A percentile compares a stretch with the other conserved stretches of the same genome.
Evolutionary conservation across 1,140 invertebrate genomes (phyloP).

Genomic region (Meteorus sp.): DNA sequence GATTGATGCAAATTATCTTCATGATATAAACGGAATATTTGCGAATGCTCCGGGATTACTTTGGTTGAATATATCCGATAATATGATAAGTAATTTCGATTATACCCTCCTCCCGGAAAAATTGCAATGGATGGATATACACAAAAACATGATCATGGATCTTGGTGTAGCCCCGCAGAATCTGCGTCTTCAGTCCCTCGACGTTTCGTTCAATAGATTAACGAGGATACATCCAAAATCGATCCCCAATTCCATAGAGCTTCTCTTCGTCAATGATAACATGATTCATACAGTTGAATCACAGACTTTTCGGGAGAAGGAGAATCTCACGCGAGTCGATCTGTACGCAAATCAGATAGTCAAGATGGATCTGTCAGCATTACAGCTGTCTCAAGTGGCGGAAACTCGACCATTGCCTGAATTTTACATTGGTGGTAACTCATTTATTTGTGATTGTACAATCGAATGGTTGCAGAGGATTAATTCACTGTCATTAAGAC

Average conservation of each 20-base stretch:
- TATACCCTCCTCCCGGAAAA: conserved; percentile 76
- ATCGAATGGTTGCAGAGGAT: conserved; percentile 87
- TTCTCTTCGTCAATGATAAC: conserved; percentile 83
- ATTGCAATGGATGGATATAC: conserved; percentile 81
- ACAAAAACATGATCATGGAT: conserved; percentile 76
- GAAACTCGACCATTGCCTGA: conserved; percentile 70
- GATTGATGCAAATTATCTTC: conserved; percentile 76
- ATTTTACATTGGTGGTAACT: conserved; percentile 85
- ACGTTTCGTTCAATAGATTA: conserved; percentile 80
- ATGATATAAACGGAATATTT: conserved; percentile 77
- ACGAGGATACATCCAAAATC: conserved; percentile 69
- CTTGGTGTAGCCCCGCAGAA: conserved; percentile 62
- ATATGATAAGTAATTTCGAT: conserved; percentile 79
- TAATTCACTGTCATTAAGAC: conserved; percentile 69
- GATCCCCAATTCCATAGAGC: conserved; percentile 77
- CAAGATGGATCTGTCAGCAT: conserved; percentile 75
- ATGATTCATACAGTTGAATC: conserved; percentile 73
- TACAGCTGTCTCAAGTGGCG: conserved; percentile 69
- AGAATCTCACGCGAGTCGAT: conserved; percentile 78
- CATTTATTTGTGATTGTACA: conserved; percentile 84
- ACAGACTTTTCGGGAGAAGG: conserved; percentile 79
- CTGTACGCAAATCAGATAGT: conserved; percentile 81
- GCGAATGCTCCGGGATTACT: conserved; percentile 71
- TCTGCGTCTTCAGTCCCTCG: conserved; percentile 69
- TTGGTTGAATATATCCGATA: conserved; percentile 85